These are phyloP conservation scores for Halesus radiatus DNA, from an alignment of 1,140 invertebrate genomes.

Conservation along the genomic window DNA sequence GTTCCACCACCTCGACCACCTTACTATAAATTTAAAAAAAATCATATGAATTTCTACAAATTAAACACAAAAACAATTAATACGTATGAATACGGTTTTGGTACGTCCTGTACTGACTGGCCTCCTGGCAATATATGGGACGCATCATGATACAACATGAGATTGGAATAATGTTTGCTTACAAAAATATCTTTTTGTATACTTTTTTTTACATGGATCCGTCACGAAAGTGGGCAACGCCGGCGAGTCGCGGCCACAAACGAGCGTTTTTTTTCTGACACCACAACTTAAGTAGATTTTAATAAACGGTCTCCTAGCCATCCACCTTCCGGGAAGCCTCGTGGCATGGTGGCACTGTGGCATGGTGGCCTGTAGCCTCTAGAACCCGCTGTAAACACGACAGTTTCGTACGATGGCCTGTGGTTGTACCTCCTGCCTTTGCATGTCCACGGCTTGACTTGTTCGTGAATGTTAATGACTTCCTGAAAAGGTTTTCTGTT, in stretches of 20 bases:
- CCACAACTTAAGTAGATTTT: slow-evolving; percentile 56
- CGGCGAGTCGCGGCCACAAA: slow-evolving; percentile 40
- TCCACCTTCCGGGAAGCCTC: slow-evolving; percentile 23
- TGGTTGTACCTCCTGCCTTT: not conserved
- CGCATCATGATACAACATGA: too few species aligned
- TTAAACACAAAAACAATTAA: too few species aligned
- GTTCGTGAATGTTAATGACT: slow-evolving; percentile 13
- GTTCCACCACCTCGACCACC: too few species aligned
- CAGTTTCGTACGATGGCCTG: slow-evolving; percentile 7
- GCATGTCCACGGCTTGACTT: slow-evolving; percentile 31
- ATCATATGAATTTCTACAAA: too few species aligned
- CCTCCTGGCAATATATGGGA: too few species aligned
- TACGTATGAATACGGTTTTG: too few species aligned
- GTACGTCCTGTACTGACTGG: too few species aligned
- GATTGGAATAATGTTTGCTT: not conserved
- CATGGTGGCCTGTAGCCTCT: not conserved
- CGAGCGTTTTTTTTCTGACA: slow-evolving; percentile 43
- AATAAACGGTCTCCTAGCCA: slow-evolving; percentile 53
- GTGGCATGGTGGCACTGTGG: not conserved
- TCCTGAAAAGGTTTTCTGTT: slow-evolving; percentile 10
- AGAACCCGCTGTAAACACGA: slow-evolving; percentile 33
- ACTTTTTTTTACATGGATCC: not conserved
- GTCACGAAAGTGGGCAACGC: slow-evolving; percentile 3
- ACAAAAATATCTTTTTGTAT: not conserved
- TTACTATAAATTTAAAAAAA: too few species aligned